A percentile compares a stretch with the other conserved stretches of the same genome.
Conservation (phyloP, 2,113 vertebrate species). For the Tetrax tetrax region DNA sequence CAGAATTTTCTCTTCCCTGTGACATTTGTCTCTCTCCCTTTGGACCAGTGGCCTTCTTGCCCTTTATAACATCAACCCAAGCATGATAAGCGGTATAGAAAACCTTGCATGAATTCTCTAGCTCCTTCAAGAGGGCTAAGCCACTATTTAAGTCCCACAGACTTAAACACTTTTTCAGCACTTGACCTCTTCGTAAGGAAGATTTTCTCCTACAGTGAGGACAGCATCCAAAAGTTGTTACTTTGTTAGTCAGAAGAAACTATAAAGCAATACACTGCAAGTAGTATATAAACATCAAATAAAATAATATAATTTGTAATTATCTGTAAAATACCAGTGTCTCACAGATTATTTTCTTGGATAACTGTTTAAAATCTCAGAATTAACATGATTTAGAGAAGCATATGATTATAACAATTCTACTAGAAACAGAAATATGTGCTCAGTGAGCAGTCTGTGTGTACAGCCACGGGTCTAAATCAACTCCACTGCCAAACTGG, state of each 20-base stretch:
- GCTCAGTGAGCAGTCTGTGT: conserved; percentile 20
- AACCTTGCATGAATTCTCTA: background rate
- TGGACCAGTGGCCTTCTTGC: background rate
- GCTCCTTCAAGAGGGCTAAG: background rate
- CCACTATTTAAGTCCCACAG: background rate
- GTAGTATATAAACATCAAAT: background rate
- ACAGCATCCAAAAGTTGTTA: background rate
- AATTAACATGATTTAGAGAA: background rate
- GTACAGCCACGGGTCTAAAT: conserved; percentile 39
- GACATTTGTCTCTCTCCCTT: background rate
- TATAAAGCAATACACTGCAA: background rate
- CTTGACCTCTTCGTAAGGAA: conserved; percentile 33
- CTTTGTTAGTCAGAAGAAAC: conserved; percentile 4
- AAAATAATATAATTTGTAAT: background rate
- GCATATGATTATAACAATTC: background rate
- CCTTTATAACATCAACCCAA: background rate
- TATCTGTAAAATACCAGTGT: background rate
- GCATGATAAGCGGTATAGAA: background rate
- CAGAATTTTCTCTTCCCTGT: background rate
- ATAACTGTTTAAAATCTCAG: background rate
- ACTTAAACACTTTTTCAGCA: conserved; percentile 21
- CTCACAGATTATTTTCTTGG: background rate
- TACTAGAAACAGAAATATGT: conserved; percentile 24
- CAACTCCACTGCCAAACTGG: conserved; percentile 17
- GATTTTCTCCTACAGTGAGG: background rate